Evolutionary conservation across 2,797 vertebrate species (phyloP), one percentile per base, ranked within the genome.

Genomic region (Ambastaia sidthimunki): DNA sequence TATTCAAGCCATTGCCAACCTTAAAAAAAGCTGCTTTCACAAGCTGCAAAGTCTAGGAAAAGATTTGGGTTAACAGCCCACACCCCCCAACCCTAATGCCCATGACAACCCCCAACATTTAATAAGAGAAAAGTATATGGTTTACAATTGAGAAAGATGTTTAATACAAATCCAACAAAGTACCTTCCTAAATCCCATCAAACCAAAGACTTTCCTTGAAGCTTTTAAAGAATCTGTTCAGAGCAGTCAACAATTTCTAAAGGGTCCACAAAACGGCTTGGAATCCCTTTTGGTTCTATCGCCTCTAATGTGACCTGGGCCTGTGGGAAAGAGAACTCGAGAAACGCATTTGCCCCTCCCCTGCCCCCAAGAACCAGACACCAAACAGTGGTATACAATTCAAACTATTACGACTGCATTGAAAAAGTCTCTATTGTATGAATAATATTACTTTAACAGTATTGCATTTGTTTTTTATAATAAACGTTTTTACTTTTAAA

Each of bases 31-130:
- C 66, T 69, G 86, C 82, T 83, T 68, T 91, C 67, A 88, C 86
- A 90, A 92, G 92, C 94, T 95, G 94, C 90, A 85, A 92, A 94
- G 86, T 92, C 93, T 94, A 91, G 92, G 90, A 91, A 93, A 84
- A 94, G 83, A 94, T 91, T 86, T 73, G 84, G 85, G 89, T 94
- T 94, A 94, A 93, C 85, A 74, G 50, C 88, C 82, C 79, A 86
- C 87, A 85, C 83, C 90, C 6, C 87, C 90, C n/a, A n/a, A n/a
- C n/a, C n/a, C n/a, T n/a, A 72, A 54, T 18, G 28, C 52, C 76
- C 55, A 12, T 63, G 18, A 74, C 47, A 83, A 18, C n/a, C n/a
- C 31, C 80, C 37, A n/a, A 76, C 62, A 80, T 47, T n/a, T n/a
- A n/a, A n/a, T n/a, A n/a, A n/a, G n/a, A n/a, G n/a, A n/a, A n/a